Percentiles rank a stretch among this genome's conserved stretches.
phyloP scores from a whole-genome alignment of 2,797 vertebrate species.

The Tiaroga cobitis region DNA sequence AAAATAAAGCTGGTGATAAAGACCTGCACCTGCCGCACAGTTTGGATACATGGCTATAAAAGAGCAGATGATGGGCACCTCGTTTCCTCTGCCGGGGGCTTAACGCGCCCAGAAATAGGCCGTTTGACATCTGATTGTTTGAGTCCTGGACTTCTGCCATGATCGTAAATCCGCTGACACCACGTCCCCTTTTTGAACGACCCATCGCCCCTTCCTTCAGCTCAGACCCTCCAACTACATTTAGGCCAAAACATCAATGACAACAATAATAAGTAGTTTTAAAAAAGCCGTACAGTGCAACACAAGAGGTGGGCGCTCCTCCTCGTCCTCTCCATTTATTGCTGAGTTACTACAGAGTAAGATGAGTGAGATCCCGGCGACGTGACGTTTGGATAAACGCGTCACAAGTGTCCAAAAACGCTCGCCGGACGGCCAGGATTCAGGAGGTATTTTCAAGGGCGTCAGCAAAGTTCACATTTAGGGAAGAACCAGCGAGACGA shows the following conservation, averaged over 20 bases:
- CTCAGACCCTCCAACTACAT: slow-evolving; percentile 66
- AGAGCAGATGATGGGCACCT: slow-evolving; percentile 81
- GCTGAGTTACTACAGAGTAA: slow-evolving; percentile 80
- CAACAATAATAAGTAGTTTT: slow-evolving; percentile 57
- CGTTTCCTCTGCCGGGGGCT: slow-evolving; percentile 73
- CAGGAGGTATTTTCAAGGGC: slow-evolving; percentile 82
- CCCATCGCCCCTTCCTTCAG: not conserved
- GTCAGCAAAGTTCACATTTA: slow-evolving; percentile 77
- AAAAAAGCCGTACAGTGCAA: slow-evolving; percentile 57
- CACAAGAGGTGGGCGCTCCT: slow-evolving; percentile 47
- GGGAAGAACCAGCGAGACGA: slow-evolving; percentile 45
- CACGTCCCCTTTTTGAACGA: slow-evolving; percentile 35
- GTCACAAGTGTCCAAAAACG: slow-evolving; percentile 52
- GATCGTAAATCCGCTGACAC: slow-evolving; percentile 75
- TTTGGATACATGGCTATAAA: slow-evolving; percentile 72
- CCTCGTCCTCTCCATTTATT: slow-evolving; percentile 70
- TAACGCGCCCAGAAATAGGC: slow-evolving; percentile 77
- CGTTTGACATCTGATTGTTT: slow-evolving; percentile 82
- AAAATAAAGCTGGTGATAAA: slow-evolving; percentile 78
- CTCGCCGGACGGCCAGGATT: slow-evolving; percentile 58
- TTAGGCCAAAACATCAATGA: slow-evolving; percentile 63
- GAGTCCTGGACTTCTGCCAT: slow-evolving; percentile 78
- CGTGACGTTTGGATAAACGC: slow-evolving; percentile 65
- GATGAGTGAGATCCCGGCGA: slow-evolving; percentile 69
- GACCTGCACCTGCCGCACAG: slow-evolving; percentile 77